Percentiles rank a stretch among this genome's conserved stretches.
These are phyloP conservation scores for Psettodes erumei DNA, from an alignment of 2,113 vertebrate species.

Conservation along the genomic window DNA sequence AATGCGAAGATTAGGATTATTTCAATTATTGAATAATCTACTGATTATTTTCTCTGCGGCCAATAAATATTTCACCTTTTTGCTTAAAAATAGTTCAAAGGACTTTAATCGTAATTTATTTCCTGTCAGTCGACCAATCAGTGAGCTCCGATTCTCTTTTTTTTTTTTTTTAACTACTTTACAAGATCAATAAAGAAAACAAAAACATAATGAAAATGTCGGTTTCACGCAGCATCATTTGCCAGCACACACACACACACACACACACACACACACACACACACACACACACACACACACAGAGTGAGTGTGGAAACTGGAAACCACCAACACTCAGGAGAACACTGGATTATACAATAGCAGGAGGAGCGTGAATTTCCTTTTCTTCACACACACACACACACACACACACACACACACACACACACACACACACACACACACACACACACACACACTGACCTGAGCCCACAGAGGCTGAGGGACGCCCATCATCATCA, in stretches of 20 bases:
- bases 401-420: constrained; percentile 8
- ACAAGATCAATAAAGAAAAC: no score
- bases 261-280: neutral
- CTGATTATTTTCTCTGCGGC: no score
- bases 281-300: constrained; percentile 1
- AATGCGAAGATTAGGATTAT: no score
- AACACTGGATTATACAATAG: constrained; percentile 20
- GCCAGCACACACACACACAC: no score
- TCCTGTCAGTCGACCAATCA: neutral
- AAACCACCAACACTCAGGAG: neutral
- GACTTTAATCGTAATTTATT: no score
- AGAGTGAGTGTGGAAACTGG: neutral
- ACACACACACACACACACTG: constrained; percentile 45
- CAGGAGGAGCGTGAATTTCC: constrained; percentile 10
- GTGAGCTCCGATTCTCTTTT: neutral
- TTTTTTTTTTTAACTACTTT: neutral
- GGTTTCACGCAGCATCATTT: neutral
- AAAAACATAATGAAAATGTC: neutral
- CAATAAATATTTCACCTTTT: neutral
- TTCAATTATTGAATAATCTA: no score
- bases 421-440: constrained; percentile 27
- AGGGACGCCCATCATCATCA: constrained; percentile 20
- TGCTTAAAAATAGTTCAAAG: no score
- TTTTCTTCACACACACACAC: neutral
- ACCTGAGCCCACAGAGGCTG: constrained; percentile 53